Base-by-base conservation (phyloP, 2,797 vertebrate species). In the Leptatherina wallacei region DNA sequence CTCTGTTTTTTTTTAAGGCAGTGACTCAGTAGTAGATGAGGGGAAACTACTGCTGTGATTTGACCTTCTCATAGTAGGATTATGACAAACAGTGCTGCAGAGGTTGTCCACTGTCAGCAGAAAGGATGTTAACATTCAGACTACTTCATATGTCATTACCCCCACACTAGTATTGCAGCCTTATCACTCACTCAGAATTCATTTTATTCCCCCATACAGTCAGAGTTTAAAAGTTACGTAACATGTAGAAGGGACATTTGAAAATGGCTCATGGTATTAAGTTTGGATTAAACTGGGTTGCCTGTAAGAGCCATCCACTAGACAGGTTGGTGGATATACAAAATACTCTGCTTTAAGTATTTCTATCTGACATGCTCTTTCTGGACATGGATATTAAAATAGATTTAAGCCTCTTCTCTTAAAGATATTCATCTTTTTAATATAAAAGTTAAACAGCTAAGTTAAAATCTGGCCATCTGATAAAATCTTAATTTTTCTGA, bases 21-120 rank as follows among this genome's bases (percentile, higher is more conserved):
- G 73, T 87, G 83, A 85, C 78, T 88, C 81, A 83, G 86, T 36
- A 47, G 67, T 61, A 76, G 74, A 71, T 40, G 33, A 79, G 58
- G n/a, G 63, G 73, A 69, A 77, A 72, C 56, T 52, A 55, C 42
- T 4, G 4, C 32, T 38, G 65, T 68, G 80, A 69, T 65, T 58
- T 76, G 80, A 85, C 85, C 70, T 81, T 80, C 68, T 68, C 52
- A 65, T 67, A 66, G 65, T 60, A 56, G 63, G 56, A 73, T 54
- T 32, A 61, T 38, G 69, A 62, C 69, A 68, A 56, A 35, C 64
- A 63, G 62, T 24, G 40, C 36, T 32, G 47, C 38, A 67, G 74
- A 77, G 77, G 77, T 52, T 78, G 67, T 67, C 60, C 70, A 61
- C 63, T 67, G 64, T 27, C 76, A 2, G 22, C 58, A 72, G 66